These are phyloP conservation scores for Anhinga anhinga DNA, from an alignment of 2,113 vertebrate genomes.

Conservation along the genomic window DNA sequence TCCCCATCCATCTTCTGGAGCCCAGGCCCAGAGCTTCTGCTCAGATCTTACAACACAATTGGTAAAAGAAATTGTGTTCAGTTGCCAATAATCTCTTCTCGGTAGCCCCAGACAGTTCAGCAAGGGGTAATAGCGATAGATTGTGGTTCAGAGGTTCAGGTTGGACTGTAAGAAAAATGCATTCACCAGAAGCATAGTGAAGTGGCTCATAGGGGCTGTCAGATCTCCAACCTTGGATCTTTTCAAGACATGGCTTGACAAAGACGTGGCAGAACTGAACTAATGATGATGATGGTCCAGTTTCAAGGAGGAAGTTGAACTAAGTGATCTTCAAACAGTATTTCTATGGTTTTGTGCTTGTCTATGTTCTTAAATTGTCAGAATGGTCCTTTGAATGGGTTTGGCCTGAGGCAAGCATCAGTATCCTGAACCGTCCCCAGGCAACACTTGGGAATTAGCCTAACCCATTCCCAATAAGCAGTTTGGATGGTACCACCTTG, in stretches of 20 bases:
- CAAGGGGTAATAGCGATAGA: not conserved
- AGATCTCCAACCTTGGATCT: not conserved
- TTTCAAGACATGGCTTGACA: rapidly evolving
- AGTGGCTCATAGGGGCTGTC: not conserved
- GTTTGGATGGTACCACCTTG: not conserved
- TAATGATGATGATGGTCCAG: not conserved
- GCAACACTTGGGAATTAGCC: not conserved
- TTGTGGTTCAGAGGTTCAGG: not conserved
- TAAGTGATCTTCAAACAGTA: not conserved
- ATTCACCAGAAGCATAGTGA: not conserved
- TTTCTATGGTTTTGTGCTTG: not conserved
- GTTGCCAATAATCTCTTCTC: not conserved
- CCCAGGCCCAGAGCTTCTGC: not conserved
- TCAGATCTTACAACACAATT: not conserved
- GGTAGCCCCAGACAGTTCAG: not conserved
- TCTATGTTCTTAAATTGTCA: not conserved
- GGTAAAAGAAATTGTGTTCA: not conserved
- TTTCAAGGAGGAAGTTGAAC: not conserved
- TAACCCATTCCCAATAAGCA: not conserved
- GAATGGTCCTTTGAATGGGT: not conserved
- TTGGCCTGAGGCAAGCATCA: not conserved
- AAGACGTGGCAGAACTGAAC: not conserved
- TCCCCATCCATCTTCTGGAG: not conserved
- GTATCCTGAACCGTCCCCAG: not conserved
- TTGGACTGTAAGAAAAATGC: not conserved